Conservation (phyloP, 2,113 vertebrate genomes). For the Prionailurus viverrinus region DNA sequence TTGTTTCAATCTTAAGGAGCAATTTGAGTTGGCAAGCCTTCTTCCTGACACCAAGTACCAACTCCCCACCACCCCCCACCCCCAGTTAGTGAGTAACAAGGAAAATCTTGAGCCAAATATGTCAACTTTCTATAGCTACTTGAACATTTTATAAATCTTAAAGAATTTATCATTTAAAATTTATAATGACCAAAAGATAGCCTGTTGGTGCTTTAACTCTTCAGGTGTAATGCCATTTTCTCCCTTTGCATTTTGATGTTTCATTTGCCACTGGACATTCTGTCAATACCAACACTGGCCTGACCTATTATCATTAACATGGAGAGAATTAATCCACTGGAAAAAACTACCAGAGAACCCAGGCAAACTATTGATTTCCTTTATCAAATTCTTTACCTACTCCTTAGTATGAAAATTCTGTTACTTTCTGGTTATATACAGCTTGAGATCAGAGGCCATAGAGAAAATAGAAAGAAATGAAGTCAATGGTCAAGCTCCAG, state of each 20-base stretch:
- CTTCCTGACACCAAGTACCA: not conserved
- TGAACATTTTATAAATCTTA: slow-evolving; percentile 46
- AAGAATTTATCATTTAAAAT: slow-evolving; percentile 44
- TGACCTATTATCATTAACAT: not conserved
- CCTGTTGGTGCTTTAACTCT: not conserved
- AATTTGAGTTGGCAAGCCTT: not conserved
- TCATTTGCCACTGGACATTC: not conserved
- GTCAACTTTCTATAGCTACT: not conserved
- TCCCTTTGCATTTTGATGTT: not conserved
- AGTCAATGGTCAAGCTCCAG: not conserved
- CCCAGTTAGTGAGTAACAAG: not conserved
- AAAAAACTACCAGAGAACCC: not conserved
- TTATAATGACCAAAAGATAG: not conserved
- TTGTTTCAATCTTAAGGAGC: slow-evolving; percentile 34
- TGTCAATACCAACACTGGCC: not conserved
- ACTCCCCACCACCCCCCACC: not conserved
- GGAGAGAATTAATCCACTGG: not conserved
- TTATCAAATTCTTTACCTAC: slow-evolving; percentile 29
- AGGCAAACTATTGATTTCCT: not conserved
- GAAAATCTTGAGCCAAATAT: slow-evolving; percentile 18
- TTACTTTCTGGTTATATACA: not conserved
- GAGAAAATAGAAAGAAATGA: not conserved
- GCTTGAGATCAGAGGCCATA: not conserved
- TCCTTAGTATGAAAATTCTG: not conserved
- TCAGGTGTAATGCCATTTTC: not conserved